A percentile compares a stretch with the other conserved stretches of the same genome.
These are phyloP conservation scores for Ispidina picta DNA, from an alignment of 2,797 vertebrate genomes.

Conservation along the genomic window DNA sequence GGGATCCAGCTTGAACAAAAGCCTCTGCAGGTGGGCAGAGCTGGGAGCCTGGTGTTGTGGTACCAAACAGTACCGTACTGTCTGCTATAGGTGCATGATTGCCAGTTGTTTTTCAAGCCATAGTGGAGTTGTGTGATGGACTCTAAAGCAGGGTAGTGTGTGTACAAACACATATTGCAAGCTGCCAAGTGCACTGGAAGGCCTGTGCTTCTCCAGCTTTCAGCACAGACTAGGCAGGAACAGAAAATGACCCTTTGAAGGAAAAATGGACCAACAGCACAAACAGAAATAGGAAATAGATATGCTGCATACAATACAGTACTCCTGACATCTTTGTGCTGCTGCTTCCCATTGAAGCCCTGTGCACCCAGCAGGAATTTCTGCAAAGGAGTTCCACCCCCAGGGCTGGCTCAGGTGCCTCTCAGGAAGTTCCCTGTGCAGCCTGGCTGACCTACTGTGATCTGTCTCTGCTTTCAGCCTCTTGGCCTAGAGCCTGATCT, in stretches of 20 bases:
- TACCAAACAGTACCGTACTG: fast-evolving
- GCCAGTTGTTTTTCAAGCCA: not conserved
- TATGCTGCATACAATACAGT: too few species aligned
- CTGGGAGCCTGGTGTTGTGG: not conserved
- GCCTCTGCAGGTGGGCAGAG: not conserved
- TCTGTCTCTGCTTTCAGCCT: too few species aligned
- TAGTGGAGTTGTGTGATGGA: not conserved
- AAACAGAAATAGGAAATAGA: too few species aligned
- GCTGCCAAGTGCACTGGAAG: not conserved
- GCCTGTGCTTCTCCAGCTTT: not conserved
- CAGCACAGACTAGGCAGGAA: not conserved
- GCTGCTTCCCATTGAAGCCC: too few species aligned
- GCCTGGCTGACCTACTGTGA: too few species aligned
- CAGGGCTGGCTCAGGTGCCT: too few species aligned
- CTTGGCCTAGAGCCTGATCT: too few species aligned
- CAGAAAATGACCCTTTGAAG: not conserved
- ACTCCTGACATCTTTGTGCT: too few species aligned
- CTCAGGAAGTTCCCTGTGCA: too few species aligned
- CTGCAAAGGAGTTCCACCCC: too few species aligned
- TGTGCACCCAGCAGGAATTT: too few species aligned
- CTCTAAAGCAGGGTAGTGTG: not conserved
- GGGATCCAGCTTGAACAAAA: not conserved
- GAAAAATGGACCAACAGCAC: too few species aligned
- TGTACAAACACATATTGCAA: not conserved
- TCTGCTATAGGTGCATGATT: fast-evolving